Percentiles rank a stretch among this genome's conserved stretches.
phyloP scores from a whole-genome alignment of 2,797 vertebrate species.

The Danio aesculapii region DNA sequence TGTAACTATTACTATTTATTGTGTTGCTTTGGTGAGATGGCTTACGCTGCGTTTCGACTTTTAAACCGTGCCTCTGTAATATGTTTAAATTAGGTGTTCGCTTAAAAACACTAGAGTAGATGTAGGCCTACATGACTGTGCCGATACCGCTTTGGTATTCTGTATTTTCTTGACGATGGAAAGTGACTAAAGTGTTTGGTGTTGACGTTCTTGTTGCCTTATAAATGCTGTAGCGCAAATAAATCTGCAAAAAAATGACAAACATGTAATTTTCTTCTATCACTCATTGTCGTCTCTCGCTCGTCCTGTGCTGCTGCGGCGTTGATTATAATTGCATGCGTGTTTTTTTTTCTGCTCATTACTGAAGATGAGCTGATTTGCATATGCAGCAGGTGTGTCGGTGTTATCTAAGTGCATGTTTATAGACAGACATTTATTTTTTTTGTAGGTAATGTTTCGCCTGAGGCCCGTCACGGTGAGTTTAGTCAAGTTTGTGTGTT shows the following conservation, averaged over 20 bases:
- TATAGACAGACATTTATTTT: not conserved
- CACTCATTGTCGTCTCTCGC: not conserved
- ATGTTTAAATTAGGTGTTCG: slow-evolving; percentile 28
- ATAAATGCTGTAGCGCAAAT: slow-evolving; percentile 37
- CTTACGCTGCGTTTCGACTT: slow-evolving; percentile 28
- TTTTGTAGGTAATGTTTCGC: not conserved
- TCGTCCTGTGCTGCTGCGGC: not conserved
- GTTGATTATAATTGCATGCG: not conserved
- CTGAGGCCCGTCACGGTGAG: not conserved
- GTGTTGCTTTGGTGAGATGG: slow-evolving; percentile 43
- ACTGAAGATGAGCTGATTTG: not conserved
- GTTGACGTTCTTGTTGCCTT: slow-evolving; percentile 47
- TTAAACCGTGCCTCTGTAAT: slow-evolving; percentile 39
- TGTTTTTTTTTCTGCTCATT: slow-evolving; percentile 4
- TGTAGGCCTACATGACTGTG: not conserved
- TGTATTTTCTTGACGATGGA: slow-evolving; percentile 13
- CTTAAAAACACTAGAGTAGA: slow-evolving; percentile 9
- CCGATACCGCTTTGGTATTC: slow-evolving; percentile 9
- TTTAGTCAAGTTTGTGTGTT: not conserved
- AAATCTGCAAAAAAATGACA: slow-evolving; percentile 16
- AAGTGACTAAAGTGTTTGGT: slow-evolving; percentile 19
- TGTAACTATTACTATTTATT: slow-evolving; percentile 28
- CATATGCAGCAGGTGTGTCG: slow-evolving; percentile 20
- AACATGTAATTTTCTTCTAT: not conserved
- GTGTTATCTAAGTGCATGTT: slow-evolving; percentile 2